A percentile compares a stretch with the other conserved stretches of the same genome.
phyloP scores from a whole-genome alignment of 2,113 vertebrate species.

The Xiphias gladius region DNA sequence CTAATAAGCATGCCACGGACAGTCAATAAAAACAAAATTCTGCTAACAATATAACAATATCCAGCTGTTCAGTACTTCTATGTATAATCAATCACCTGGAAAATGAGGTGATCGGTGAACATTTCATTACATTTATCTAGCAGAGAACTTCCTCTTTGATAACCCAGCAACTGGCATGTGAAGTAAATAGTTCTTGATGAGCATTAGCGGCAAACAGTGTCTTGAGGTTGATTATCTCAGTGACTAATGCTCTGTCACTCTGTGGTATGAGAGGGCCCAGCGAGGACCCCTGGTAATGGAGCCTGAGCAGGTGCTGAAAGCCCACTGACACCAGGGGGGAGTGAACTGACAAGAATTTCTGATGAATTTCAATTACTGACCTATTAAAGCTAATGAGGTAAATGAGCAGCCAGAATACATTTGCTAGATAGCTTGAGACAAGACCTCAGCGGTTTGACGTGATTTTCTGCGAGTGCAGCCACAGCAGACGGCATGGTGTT shows the following conservation, averaged over 20 bases:
- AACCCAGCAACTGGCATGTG: slow-evolving; percentile 62
- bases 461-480: slow-evolving; percentile 21
- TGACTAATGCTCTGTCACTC: slow-evolving; percentile 97
- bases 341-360: slow-evolving; percentile 94
- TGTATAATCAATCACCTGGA: slow-evolving; percentile 47
- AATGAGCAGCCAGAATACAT: slow-evolving; percentile 91
- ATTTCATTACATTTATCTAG: slow-evolving; percentile 46
- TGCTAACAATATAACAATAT: slow-evolving; percentile 43
- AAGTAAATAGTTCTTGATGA: slow-evolving; percentile 74
- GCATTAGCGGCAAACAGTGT: slow-evolving; percentile 73
- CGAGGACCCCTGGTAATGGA: slow-evolving; percentile 93
- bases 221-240: slow-evolving; percentile 93
- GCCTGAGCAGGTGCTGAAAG: slow-evolving; percentile 90
- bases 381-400: slow-evolving; percentile 96
- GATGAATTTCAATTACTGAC: slow-evolving; percentile 98
- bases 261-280: slow-evolving; percentile 90
- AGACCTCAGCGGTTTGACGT: slow-evolving; percentile 51
- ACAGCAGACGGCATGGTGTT: not conserved
- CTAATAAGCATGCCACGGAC: slow-evolving; percentile 15
- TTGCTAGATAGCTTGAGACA: slow-evolving; percentile 69
- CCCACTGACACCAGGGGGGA: slow-evolving; percentile 89
- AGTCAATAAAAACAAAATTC: slow-evolving; percentile 39
- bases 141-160: slow-evolving; percentile 55
- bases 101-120: slow-evolving; percentile 50
- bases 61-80: slow-evolving; percentile 45